phyloP scores from a whole-genome alignment of 2,888 invertebrate genomes.

The Dasypogon diadema region DNA sequence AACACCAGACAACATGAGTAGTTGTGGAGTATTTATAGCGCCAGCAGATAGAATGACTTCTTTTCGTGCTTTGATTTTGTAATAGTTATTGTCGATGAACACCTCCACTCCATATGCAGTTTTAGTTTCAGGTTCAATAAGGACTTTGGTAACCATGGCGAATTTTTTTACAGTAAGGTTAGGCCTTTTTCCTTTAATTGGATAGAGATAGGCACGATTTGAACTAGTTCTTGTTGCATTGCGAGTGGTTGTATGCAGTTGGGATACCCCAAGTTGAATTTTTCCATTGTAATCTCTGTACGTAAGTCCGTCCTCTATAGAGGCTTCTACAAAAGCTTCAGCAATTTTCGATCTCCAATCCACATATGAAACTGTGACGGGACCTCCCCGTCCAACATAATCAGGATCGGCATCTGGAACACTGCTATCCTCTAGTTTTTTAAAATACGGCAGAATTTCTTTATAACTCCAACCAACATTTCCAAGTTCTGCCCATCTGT shows the following conservation, averaged over 20 bases:
- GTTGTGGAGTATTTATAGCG: constrained; percentile 81
- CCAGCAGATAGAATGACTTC: constrained; percentile 84
- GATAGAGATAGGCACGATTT: constrained; percentile 76
- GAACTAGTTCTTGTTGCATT: constrained; percentile 78
- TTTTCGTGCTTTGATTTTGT: constrained; percentile 73
- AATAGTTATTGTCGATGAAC: constrained; percentile 72
- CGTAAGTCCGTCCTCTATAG: constrained; percentile 56
- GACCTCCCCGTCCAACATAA: constrained; percentile 59
- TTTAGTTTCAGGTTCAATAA: constrained; percentile 73
- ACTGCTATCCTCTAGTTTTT: constrained; percentile 73
- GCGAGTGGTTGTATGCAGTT: constrained; percentile 74
- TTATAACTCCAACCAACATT: constrained; percentile 69
- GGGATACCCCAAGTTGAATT: constrained; percentile 71
- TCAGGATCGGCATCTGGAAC: constrained; percentile 67
- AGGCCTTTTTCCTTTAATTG: constrained; percentile 70
- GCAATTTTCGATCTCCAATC: constrained; percentile 57
- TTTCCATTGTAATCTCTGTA: constrained; percentile 59
- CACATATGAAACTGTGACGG: constrained; percentile 59
- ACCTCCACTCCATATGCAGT: constrained; percentile 75
- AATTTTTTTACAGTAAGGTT: constrained; percentile 75
- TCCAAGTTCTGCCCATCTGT: constrained; percentile 71
- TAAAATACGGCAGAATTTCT: constrained; percentile 70
- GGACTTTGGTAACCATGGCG: constrained; percentile 73
- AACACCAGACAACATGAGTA: constrained; percentile 84
- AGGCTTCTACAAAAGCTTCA: constrained; percentile 59